Conservation (phyloP, 1,140 invertebrate species). For the Pseudomyrmex cubaensis region DNA sequence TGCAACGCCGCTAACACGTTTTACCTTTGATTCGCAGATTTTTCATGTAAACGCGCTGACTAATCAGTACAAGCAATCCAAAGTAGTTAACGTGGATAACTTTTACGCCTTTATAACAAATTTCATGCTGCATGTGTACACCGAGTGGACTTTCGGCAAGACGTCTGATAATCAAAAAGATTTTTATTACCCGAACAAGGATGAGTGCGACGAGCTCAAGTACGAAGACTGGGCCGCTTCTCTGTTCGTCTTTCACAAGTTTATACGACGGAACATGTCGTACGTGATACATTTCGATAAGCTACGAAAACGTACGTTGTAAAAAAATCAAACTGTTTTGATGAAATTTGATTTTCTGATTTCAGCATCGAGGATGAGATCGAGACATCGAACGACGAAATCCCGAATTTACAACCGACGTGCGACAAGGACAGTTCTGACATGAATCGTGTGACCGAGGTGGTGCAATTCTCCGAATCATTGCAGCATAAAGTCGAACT, state of each 20-base stretch:
- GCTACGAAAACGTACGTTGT: background rate
- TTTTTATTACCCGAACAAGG: slow-evolving; percentile 35
- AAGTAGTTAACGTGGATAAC: background rate
- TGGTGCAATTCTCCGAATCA: slow-evolving; percentile 18
- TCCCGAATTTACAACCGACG: slow-evolving; percentile 21
- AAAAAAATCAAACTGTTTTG: background rate
- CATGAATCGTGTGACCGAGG: slow-evolving; percentile 21
- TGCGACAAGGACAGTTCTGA: slow-evolving; percentile 25
- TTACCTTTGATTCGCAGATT: slow-evolving; percentile 4
- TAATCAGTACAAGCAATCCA: background rate
- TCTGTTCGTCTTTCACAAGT: slow-evolving; percentile 44
- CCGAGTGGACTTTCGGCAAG: slow-evolving; percentile 6
- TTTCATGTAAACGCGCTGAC: background rate
- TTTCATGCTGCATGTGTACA: background rate
- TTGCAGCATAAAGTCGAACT: slow-evolving; percentile 26
- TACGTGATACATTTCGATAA: slow-evolving; percentile 3
- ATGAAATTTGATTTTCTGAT: slow-evolving; percentile 1
- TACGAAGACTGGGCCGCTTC: slow-evolving; percentile 40
- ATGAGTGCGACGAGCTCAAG: slow-evolving; percentile 38
- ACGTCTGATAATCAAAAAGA: slow-evolving; percentile 34
- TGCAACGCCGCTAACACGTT: background rate
- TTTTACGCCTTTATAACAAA: slow-evolving; percentile 6
- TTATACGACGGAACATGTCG: slow-evolving; percentile 43
- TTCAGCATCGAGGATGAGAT: slow-evolving; percentile 42
- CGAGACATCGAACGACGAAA: background rate